Conservation (phyloP, 2,113 vertebrate genomes). For the Malaclemys terrapin region DNA sequence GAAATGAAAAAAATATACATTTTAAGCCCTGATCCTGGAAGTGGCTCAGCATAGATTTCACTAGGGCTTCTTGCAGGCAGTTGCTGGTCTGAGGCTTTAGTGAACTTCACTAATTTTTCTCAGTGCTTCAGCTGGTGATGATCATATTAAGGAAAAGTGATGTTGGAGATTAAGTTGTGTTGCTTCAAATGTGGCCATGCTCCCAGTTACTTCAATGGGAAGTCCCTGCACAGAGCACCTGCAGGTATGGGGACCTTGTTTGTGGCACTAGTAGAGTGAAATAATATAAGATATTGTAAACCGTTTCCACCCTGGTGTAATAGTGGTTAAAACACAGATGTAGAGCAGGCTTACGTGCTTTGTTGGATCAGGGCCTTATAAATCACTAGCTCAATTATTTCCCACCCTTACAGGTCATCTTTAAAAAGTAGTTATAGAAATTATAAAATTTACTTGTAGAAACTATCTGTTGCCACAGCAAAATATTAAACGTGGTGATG, state of each 20-base stretch:
- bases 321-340: not conserved
- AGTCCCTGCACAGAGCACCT: not conserved
- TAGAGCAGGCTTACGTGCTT: not conserved
- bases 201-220: not conserved
- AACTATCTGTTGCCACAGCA: fast-evolving
- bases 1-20: not conserved
- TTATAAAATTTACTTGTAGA: not conserved
- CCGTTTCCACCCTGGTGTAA: not conserved
- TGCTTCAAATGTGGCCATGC: not conserved
- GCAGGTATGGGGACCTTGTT: not conserved
- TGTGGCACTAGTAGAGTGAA: not conserved
- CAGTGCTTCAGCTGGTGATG: not conserved
- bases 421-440: not conserved
- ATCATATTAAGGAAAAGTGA: not conserved
- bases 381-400: not conserved
- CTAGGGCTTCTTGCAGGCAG: not conserved
- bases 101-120: not conserved
- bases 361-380: not conserved
- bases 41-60: not conserved
- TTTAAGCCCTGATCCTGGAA: not conserved
- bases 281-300: not conserved
- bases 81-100: not conserved
- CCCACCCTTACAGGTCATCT: not conserved
- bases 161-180: not conserved
- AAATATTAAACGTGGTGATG: not conserved